Percentiles rank a stretch among this genome's conserved stretches.
These are phyloP conservation scores for Enteromius treurensis DNA, from an alignment of 2,797 vertebrate genomes.

Conservation along the genomic window DNA sequence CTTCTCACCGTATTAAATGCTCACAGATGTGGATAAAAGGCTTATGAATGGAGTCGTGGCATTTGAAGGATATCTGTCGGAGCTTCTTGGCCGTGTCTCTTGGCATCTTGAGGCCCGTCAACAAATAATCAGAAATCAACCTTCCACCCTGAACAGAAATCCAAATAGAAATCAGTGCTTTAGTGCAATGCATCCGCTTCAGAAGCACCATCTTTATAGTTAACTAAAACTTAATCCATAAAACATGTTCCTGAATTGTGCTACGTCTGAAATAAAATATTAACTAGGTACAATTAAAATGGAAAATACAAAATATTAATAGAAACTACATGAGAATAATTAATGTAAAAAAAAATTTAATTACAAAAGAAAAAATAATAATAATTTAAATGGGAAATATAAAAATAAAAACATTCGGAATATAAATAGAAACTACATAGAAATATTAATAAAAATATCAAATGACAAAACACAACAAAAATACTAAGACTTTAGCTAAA, in stretches of 20 bases:
- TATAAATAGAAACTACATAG: background rate
- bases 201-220: background rate
- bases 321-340: too few species aligned
- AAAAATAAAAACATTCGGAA: background rate
- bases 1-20: constrained; percentile 13
- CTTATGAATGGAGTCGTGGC: constrained; percentile 8
- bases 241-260: background rate
- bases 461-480: too few species aligned
- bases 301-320: background rate
- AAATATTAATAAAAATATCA: too few species aligned
- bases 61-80: constrained; percentile 30
- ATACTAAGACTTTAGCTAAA: too few species aligned
- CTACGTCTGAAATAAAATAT: background rate
- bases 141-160: background rate
- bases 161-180: background rate
- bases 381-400: background rate
- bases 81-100: background rate
- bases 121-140: constrained; percentile 15
- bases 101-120: background rate
- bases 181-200: background rate
- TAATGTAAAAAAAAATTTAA: too few species aligned
- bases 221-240: too few species aligned
- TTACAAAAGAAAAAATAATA: too few species aligned
- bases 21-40: constrained; percentile 23
- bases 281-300: background rate